Evolutionary conservation across 2,888 invertebrate species (phyloP).

Genomic region (Sphaerophoria rueppellii): DNA sequence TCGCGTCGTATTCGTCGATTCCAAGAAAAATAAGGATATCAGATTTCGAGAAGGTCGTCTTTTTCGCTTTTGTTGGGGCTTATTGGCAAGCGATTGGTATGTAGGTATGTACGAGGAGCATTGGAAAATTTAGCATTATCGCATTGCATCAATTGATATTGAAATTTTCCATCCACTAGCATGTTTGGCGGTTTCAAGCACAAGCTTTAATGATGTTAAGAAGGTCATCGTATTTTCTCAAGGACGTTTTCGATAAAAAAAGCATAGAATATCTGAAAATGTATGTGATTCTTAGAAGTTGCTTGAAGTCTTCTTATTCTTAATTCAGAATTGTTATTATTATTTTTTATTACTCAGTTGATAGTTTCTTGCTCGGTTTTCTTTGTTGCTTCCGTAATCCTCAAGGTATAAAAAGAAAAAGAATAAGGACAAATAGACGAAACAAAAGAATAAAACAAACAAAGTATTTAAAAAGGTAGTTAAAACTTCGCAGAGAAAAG

Average conservation of each 20-base stretch:
- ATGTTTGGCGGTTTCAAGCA: conserved; percentile 55
- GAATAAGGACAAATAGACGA: neutral
- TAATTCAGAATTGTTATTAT: conserved; percentile 19
- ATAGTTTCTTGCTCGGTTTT: conserved; percentile 4
- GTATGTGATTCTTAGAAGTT: conserved; percentile 48
- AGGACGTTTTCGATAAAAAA: conserved; percentile 18
- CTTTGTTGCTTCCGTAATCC: conserved; percentile 3
- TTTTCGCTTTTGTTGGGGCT: neutral
- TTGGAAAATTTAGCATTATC: neutral
- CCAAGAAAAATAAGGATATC: conserved; percentile 5
- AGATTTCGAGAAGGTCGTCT: neutral
- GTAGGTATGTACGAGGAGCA: neutral
- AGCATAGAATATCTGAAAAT: conserved; percentile 34
- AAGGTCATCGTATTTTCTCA: conserved; percentile 38
- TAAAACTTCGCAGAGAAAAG: conserved; percentile 8
- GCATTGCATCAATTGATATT: conserved; percentile 3
- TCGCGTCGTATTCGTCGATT: conserved; percentile 9
- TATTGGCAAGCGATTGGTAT: neutral
- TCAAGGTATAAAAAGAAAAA: conserved; percentile 24
- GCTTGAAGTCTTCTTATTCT: neutral
- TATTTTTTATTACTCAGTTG: conserved; percentile 24
- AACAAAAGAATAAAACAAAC: conserved; percentile 5
- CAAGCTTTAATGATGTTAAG: conserved; percentile 61
- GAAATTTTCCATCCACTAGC: conserved; percentile 46
- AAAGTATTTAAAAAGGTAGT: conserved; percentile 8